Evolutionary conservation across 2,113 vertebrate genomes (phyloP).

Genomic region (Gadus chalcogrammus): DNA sequence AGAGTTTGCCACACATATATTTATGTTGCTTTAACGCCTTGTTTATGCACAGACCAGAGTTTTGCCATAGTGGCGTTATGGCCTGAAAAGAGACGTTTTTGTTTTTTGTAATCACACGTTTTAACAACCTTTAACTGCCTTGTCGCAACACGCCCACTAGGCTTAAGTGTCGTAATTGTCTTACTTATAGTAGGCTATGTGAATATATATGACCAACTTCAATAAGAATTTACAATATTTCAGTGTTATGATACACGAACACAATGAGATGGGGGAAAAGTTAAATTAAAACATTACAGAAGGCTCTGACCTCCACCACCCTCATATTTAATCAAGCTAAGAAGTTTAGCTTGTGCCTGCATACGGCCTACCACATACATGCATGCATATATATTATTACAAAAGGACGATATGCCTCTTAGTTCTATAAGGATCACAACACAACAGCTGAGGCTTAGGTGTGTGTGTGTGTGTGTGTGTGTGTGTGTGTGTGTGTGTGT

Average conservation of each 20-base stretch:
- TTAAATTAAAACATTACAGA: not conserved
- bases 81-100: too few relatives aligned
- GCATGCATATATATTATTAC: not conserved
- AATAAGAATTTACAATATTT: not conserved
- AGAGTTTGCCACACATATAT: too few relatives aligned
- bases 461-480: too few relatives aligned
- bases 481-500: too few relatives aligned
- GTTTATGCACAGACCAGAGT: too few relatives aligned
- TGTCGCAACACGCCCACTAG: not conserved
- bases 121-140: not conserved
- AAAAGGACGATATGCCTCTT: conserved; percentile 9
- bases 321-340: too few relatives aligned
- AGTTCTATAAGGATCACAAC: conserved; percentile 38
- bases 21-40: too few relatives aligned
- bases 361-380: not conserved
- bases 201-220: too few relatives aligned
- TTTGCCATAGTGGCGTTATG: too few relatives aligned
- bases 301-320: too few relatives aligned
- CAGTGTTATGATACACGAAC: not conserved
- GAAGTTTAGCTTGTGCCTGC: not conserved
- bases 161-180: not conserved
- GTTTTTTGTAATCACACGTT: not conserved
- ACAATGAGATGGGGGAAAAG: not conserved
- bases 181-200: too few relatives aligned
- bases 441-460: conserved; percentile 52